Evolutionary conservation across 2,888 invertebrate species (phyloP), one percentile per base, ranked within the genome.

Genomic region (Pandemis corylana): DNA sequence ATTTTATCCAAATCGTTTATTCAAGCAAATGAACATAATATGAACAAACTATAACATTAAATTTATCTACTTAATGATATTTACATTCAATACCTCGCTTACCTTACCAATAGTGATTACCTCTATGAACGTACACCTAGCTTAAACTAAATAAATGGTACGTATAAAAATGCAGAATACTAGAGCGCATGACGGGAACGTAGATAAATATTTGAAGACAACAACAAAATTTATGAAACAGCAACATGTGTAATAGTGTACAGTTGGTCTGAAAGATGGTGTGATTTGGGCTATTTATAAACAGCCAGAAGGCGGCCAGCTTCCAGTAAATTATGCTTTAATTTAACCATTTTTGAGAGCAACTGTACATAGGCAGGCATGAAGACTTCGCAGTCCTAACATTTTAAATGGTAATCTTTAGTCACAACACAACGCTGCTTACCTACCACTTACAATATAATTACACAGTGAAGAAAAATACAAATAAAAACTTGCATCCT

Each of bases 21-120:
- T 94, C 91, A 94, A 94, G 94, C 94, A 94, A 94, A 92, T 92
- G 89, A 94, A 94, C 92, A 92, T 94, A 94, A 91, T 92, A 93
- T 91, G 94, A 94, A 94, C 94, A 94, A 94, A 94, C 88, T 94
- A 92, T 94, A 94, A 94, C 94, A 93, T 94, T 92, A 93, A 94
- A 94, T 93, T 94, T 94, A 94, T 90, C 94, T 94, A 94, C 93
- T 94, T 94, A 94, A 89, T 93, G 90, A 93, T 94, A 94, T 94
- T 93, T 94, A 94, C 94, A 94, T 88, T 92, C 89, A 89, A 85
- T 91, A 91, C 88, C 92, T 93, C 86, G 81, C 90, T 92, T 93
- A 92, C 84, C 86, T 89, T 90, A 90, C 65, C 73, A 61, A 76
- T 85, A 86, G 83, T 86, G 85, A 88, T 90, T 89, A 91, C 7